Percentiles rank a stretch among this genome's conserved stretches.
These are phyloP conservation scores for Brenthis daphne DNA, from an alignment of 2,888 invertebrate genomes.

Conservation along the genomic window DNA sequence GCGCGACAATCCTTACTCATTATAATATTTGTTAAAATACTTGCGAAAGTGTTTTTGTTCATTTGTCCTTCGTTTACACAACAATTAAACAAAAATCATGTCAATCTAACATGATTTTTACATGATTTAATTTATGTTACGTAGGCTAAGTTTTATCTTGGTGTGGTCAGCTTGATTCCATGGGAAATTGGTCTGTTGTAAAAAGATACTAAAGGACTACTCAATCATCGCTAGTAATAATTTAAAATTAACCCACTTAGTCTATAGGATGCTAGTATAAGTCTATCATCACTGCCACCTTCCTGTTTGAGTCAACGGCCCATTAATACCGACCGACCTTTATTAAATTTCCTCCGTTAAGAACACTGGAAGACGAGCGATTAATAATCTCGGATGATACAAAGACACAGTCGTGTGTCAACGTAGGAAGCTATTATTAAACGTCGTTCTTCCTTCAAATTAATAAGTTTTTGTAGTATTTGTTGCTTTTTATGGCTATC, in stretches of 20 bases:
- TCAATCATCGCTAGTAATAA: neutral
- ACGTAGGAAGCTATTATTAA: conserved; percentile 30
- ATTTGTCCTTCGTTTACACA: too few species aligned
- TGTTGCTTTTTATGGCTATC: too few species aligned
- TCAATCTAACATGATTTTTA: too few species aligned
- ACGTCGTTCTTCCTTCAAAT: conserved; percentile 8
- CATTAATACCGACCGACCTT: conserved; percentile 55
- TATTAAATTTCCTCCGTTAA: conserved; percentile 61
- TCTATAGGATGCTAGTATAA: conserved; percentile 18
- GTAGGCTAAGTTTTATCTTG: too few species aligned
- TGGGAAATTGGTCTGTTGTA: too few species aligned
- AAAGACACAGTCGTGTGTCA: conserved; percentile 29
- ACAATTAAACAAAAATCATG: too few species aligned
- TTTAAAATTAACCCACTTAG: neutral
- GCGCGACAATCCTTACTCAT: too few species aligned
- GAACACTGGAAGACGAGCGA: conserved; percentile 50
- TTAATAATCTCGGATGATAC: conserved; percentile 53
- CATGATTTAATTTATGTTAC: too few species aligned
- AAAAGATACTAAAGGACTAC: too few species aligned
- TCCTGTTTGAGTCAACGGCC: conserved; percentile 39
- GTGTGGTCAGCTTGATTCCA: too few species aligned
- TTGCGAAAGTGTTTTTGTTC: too few species aligned
- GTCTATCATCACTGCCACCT: conserved; percentile 22
- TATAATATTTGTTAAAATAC: too few species aligned
- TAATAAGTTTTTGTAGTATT: neutral